phyloP scores from a whole-genome alignment of 2,113 vertebrate species.

The Hemiprocne comata region DNA sequence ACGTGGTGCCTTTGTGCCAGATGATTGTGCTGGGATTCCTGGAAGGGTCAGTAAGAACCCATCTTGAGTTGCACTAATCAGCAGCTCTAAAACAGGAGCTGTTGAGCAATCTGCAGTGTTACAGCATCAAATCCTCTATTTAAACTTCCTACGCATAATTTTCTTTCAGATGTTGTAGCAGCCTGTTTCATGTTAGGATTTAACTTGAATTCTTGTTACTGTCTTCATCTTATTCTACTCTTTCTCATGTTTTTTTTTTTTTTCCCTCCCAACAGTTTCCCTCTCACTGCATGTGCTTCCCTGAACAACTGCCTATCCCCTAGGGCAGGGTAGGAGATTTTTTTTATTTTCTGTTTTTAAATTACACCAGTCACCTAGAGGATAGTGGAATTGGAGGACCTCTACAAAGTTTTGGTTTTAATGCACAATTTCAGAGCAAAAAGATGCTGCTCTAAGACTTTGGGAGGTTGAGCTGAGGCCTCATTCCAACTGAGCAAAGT shows the following conservation, averaged over 20 bases:
- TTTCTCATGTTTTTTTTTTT: not conserved
- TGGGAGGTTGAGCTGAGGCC: not conserved
- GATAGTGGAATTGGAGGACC: not conserved
- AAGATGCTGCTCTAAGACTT: not conserved
- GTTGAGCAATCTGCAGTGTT: not conserved
- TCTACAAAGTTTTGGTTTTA: not conserved
- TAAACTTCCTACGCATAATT: not conserved
- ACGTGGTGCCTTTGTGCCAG: not conserved
- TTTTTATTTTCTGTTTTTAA: not conserved
- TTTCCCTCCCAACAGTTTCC: not conserved
- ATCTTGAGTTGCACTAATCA: not conserved
- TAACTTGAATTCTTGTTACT: not conserved
- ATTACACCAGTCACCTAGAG: not conserved
- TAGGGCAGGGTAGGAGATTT: not conserved
- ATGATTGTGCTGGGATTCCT: not conserved
- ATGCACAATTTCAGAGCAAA: not conserved
- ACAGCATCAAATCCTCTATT: not conserved
- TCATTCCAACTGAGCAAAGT: not conserved
- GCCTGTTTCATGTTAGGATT: not conserved
- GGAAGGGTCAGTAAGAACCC: constrained; percentile 10
- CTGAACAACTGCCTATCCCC: constrained; percentile 3
- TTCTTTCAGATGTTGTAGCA: not conserved
- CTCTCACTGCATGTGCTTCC: not conserved
- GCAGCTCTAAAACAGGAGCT: not conserved
- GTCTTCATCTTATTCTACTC: not conserved